Evolutionary conservation across 2,113 vertebrate species (phyloP).

Genomic region (Nycticorax nycticorax): DNA sequence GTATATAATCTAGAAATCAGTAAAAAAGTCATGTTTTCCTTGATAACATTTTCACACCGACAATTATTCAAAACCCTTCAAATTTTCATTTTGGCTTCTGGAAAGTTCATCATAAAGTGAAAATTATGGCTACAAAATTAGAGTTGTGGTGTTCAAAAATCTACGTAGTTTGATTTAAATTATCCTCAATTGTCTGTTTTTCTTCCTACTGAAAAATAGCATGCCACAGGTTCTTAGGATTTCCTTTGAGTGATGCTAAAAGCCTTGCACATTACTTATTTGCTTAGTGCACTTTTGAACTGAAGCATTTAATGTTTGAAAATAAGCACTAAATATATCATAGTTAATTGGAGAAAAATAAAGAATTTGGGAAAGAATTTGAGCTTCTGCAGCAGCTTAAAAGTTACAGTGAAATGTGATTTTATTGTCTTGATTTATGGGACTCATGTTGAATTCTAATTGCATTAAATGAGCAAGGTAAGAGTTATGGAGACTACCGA

Average conservation of each 20-base stretch:
- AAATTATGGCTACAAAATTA: slow-evolving; percentile 27
- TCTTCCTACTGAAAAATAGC: not conserved
- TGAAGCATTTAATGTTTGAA: slow-evolving; percentile 36
- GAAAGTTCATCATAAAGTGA: slow-evolving; percentile 6
- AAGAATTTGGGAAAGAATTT: not conserved
- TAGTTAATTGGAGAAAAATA: slow-evolving; percentile 28
- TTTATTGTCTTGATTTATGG: slow-evolving; percentile 39
- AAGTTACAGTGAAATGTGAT: not conserved
- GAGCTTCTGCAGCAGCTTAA: not conserved
- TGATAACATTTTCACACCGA: slow-evolving; percentile 29
- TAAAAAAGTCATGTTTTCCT: slow-evolving; percentile 4
- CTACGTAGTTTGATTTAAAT: slow-evolving; percentile 54
- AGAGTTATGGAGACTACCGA: slow-evolving; percentile 23
- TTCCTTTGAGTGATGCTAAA: slow-evolving; percentile 35
- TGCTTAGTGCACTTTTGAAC: slow-evolving; percentile 45
- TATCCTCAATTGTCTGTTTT: slow-evolving; percentile 43
- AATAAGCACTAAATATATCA: slow-evolving; percentile 47
- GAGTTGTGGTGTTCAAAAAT: slow-evolving; percentile 9
- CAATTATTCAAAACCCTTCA: not conserved
- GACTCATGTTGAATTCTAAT: slow-evolving; percentile 49
- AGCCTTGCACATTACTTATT: slow-evolving; percentile 10
- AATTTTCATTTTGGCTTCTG: slow-evolving; percentile 37
- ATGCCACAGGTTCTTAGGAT: not conserved
- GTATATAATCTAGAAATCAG: not conserved
- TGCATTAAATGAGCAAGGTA: slow-evolving; percentile 48